Evolutionary conservation across 1,140 invertebrate genomes (phyloP).

Genomic region (Drosophila ohnishii): DNA sequence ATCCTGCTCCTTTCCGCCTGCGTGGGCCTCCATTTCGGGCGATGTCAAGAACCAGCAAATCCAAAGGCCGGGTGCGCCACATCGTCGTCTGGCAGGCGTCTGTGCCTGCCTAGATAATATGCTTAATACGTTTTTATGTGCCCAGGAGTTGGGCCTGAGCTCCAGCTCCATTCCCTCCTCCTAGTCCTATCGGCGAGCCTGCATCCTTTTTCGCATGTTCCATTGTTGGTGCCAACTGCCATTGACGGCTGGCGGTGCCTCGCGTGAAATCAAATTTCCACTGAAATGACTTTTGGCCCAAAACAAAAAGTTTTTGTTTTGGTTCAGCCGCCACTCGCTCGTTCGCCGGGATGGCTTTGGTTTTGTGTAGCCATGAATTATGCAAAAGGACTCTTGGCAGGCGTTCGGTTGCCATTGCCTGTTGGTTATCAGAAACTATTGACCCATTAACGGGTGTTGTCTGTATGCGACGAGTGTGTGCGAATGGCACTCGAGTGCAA

Average conservation of each 20-base stretch:
- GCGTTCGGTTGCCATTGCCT: conserved; percentile 25
- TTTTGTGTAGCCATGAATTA: conserved; percentile 61
- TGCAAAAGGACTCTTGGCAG: conserved; percentile 66
- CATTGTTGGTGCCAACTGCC: conserved; percentile 76
- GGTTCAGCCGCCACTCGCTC: conserved; percentile 8
- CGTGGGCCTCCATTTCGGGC: conserved; percentile 52
- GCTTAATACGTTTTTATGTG: conserved; percentile 81
- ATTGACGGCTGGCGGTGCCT: conserved; percentile 53
- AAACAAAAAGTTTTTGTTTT: conserved; percentile 56
- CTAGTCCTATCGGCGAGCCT: neutral
- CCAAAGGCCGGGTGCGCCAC: conserved; percentile 51
- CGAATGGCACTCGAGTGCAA: conserved; percentile 47
- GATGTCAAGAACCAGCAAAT: conserved; percentile 69
- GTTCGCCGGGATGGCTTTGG: conserved; percentile 17
- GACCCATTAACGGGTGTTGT: conserved; percentile 74
- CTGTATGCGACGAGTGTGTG: conserved; percentile 34
- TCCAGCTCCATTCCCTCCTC: neutral
- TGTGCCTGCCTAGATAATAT: conserved; percentile 76
- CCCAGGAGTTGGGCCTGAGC: conserved; percentile 23
- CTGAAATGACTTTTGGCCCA: conserved; percentile 70
- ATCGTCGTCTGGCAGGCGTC: conserved; percentile 68
- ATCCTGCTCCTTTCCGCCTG: conserved; percentile 13
- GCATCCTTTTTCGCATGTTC: conserved; percentile 37
- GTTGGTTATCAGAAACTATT: conserved; percentile 74
- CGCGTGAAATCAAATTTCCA: conserved; percentile 82